These are phyloP conservation scores for Potamarius usumacintae DNA, from an alignment of 2,113 vertebrate genomes.

Conservation along the genomic window DNA sequence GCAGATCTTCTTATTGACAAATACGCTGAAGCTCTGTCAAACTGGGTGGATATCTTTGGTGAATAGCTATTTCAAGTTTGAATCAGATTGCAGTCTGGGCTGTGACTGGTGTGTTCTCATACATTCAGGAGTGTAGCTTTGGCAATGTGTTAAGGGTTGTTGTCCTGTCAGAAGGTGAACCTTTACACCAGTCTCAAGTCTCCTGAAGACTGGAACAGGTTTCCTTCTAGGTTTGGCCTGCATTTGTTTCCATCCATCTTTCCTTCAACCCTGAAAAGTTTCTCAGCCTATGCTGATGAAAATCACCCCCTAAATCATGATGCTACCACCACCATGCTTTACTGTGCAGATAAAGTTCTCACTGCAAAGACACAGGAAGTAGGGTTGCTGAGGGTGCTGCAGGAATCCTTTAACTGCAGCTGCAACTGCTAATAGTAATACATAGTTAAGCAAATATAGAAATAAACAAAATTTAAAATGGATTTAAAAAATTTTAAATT, in stretches of 20 bases:
- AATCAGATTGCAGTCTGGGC: not conserved
- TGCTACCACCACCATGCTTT: not conserved
- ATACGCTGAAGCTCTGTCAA: not conserved
- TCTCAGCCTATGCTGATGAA: not conserved
- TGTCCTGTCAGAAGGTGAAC: too few species aligned
- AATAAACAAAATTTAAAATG: too few species aligned
- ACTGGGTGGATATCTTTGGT: not conserved
- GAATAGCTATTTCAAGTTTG: not conserved
- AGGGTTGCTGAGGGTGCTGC: too few species aligned
- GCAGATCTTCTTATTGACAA: not conserved
- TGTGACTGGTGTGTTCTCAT: not conserved
- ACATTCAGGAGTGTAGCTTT: not conserved
- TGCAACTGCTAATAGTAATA: too few species aligned
- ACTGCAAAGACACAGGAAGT: too few species aligned
- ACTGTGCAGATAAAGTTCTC: not conserved
- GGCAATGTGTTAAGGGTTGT: not conserved
- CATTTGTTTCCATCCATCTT: not conserved
- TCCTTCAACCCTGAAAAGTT: not conserved
- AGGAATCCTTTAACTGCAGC: too few species aligned
- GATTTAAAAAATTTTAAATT: too few species aligned
- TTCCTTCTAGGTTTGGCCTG: not conserved
- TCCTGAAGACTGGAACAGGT: not conserved
- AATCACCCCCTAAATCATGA: not conserved
- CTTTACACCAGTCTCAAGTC: not conserved
- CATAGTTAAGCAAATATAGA: too few species aligned